These are phyloP conservation scores for Danio aesculapii DNA, from an alignment of 2,797 vertebrate genomes.

Conservation along the genomic window DNA sequence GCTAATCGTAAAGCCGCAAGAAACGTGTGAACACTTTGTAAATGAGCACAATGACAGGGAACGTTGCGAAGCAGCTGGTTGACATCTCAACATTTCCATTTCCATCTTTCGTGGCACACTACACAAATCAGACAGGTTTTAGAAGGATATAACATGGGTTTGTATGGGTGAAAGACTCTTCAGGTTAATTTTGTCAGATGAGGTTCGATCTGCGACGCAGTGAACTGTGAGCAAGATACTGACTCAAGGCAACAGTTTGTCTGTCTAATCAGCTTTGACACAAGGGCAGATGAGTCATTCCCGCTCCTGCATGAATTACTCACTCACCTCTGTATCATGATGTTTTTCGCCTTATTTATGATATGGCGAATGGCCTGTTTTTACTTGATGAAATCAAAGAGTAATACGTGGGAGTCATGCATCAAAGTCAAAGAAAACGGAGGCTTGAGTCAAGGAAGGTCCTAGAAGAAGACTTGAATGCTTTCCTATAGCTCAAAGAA, in stretches of 20 bases:
- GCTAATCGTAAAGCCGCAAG: constrained; percentile 5
- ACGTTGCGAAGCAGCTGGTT: neutral
- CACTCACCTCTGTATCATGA: constrained; percentile 4
- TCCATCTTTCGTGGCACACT: neutral
- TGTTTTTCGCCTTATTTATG: constrained; percentile 1
- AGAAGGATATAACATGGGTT: neutral
- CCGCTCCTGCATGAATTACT: constrained; percentile 29
- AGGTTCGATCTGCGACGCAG: constrained; percentile 24
- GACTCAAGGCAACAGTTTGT: constrained; percentile 35
- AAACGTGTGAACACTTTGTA: constrained; percentile 31
- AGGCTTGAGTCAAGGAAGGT: constrained; percentile 1
- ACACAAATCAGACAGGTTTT: neutral
- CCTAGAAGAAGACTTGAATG: neutral
- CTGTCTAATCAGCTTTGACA: constrained; percentile 46
- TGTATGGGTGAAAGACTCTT: neutral
- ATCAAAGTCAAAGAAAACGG: constrained; percentile 31
- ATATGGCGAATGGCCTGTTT: constrained; percentile 19
- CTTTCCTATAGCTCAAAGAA: neutral
- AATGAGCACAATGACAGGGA: constrained; percentile 1
- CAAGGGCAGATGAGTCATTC: constrained; percentile 19
- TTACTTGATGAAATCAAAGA: constrained; percentile 15
- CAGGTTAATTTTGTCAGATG: constrained; percentile 37
- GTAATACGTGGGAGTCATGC: constrained; percentile 2
- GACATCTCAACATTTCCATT: constrained; percentile 2
- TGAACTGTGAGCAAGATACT: constrained; percentile 13